Evolutionary conservation across 2,888 invertebrate species (phyloP).

Genomic region (Archips crataeganus): DNA sequence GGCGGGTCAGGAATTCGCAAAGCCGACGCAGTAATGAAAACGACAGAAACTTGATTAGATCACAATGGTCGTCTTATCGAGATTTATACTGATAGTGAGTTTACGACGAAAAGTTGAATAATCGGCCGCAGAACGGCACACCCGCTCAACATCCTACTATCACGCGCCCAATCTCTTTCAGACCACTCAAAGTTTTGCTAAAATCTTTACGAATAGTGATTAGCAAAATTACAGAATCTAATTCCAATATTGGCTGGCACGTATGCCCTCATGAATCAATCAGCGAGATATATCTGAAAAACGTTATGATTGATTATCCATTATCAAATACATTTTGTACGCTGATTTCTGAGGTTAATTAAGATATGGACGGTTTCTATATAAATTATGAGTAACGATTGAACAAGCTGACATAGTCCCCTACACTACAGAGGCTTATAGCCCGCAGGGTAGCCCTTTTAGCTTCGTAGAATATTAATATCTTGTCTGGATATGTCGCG

Average conservation of each 20-base stretch:
- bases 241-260: conserved; percentile 2
- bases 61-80: neutral
- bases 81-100: neutral
- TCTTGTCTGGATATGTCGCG: conserved; percentile 45
- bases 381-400: conserved; percentile 9
- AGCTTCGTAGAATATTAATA: conserved; percentile 4
- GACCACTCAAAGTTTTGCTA: neutral
- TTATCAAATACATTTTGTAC: conserved; percentile 9
- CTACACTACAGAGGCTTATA: conserved; percentile 4
- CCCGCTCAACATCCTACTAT: conserved; percentile 8
- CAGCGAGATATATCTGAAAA: conserved; percentile 7
- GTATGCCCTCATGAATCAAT: conserved; percentile 5
- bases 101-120: conserved; percentile 8
- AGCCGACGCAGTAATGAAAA: neutral
- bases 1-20: neutral
- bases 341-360: conserved; percentile 8
- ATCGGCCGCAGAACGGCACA: neutral
- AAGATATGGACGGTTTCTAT: conserved; percentile 2
- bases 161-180: conserved; percentile 5
- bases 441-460: conserved; percentile 9
- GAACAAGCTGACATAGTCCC: conserved; percentile 1
- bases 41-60: neutral
- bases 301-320: conserved; percentile 5
- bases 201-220: neutral
- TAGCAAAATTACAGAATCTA: neutral